These are phyloP conservation scores for Archaeoteleia sp. DNA, from an alignment of 2,888 invertebrate species.

Conservation along the genomic window DNA sequence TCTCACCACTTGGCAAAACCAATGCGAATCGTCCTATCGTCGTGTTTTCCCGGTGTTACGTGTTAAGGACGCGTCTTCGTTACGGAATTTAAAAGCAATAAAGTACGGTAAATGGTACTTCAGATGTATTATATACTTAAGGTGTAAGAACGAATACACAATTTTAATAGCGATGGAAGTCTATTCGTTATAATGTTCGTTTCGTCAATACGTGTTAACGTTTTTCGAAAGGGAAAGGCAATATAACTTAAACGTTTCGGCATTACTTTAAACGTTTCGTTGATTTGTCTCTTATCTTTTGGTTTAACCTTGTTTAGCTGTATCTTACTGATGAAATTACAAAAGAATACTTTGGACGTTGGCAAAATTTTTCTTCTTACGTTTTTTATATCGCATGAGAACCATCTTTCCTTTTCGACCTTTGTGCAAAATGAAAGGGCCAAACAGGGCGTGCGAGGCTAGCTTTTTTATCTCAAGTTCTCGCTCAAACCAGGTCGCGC, in stretches of 20 bases:
- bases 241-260: too few species aligned
- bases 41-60: slow-evolving; percentile 52
- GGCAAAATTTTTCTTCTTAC: too few species aligned
- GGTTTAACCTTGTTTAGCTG: too few species aligned
- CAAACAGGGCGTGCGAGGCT: slow-evolving; percentile 40
- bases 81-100: slow-evolving; percentile 74
- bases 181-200: slow-evolving; percentile 2
- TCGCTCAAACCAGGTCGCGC: slow-evolving; percentile 35
- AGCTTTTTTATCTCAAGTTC: slow-evolving; percentile 19
- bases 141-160: slow-evolving; percentile 49
- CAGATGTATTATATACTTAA: slow-evolving; percentile 42
- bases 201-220: slow-evolving; percentile 12
- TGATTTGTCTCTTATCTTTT: too few species aligned
- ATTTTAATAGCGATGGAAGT: slow-evolving; percentile 43
- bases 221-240: slow-evolving; percentile 23
- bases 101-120: slow-evolving; percentile 66
- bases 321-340: too few species aligned
- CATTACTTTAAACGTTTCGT: too few species aligned
- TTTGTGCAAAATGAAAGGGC: slow-evolving; percentile 31
- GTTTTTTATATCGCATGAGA: slow-evolving; percentile 6
- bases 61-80: slow-evolving; percentile 62
- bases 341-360: too few species aligned
- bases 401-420: slow-evolving; percentile 33
- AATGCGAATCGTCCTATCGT: slow-evolving; percentile 52
- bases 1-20: slow-evolving; percentile 14